Evolutionary conservation across 2,113 vertebrate genomes (phyloP), one percentile per base, ranked within the genome.

Genomic region (Orthonyx spaldingii): DNA sequence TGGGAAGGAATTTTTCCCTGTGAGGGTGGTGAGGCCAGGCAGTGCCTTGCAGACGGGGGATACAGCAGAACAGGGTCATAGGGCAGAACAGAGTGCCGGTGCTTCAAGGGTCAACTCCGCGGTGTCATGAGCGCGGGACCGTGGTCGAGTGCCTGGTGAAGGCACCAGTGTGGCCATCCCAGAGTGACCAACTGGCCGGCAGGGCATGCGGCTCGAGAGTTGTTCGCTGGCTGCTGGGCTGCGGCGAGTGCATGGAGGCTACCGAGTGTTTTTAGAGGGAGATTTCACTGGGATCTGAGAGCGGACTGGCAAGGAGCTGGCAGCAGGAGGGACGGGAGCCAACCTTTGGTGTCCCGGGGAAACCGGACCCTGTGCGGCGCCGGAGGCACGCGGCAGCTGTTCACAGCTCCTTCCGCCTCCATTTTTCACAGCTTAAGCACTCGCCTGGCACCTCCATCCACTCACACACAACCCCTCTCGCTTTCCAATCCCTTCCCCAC

Each of bases 351-450:
- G 68, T 59, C 35, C 20, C 41, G 7, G 76, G 55, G 90, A 91
- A 92, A 96, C 70, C 18, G 12, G 93, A 95, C 56, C 87, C 94
- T 11, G 18, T 9, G 83, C 19, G 0, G 52, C 16, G 13, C 82
- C 6, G 4, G 20, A 70, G 93, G 90, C 8, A 85, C 11, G 61
- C 22, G 16, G 19, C 93, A 94, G 94, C 93, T 93, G 88, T 82
- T 94, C 91, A 1, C 94, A 84, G 88, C 90, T 90, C 78, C 85
- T 87, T 93, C 92, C 44, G 28, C 84, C 95, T 77, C 91, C 93
- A 82, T 94, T 94, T 93, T 85, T 95, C 94, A 93, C 78, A 42
- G 94, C 90, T 93, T 93, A 94, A 95, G 84, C 74, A 94, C 46
- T 76, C 0, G 28, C 74, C 78, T 19, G 28, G 84, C 95, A 89